Conservation (phyloP, 2,888 invertebrate genomes). For the Cataglyphis albicans region DNA sequence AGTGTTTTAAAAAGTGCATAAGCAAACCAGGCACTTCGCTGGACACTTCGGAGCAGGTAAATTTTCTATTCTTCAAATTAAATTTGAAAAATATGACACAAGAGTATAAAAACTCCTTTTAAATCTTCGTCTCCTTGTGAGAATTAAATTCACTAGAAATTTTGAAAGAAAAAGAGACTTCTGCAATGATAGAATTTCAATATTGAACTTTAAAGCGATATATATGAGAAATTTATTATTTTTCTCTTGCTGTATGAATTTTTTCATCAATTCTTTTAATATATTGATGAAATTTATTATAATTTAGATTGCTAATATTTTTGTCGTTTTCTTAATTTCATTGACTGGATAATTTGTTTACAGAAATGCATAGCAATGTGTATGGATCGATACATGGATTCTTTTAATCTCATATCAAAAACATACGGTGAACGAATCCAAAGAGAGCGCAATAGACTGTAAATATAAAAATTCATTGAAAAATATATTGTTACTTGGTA, state of each 20-base stretch:
- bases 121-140: background rate
- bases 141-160: background rate
- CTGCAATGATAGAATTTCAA: too few species aligned
- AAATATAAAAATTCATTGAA: constrained; percentile 79
- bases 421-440: constrained; percentile 95
- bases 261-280: background rate
- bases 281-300: background rate
- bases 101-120: background rate
- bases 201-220: too few species aligned
- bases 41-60: constrained; percentile 94
- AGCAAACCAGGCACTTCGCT: constrained; percentile 95
- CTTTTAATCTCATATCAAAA: constrained; percentile 96
- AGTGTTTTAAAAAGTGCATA: constrained; percentile 98
- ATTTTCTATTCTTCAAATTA: constrained; percentile 61
- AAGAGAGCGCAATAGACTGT: constrained; percentile 91
- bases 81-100: constrained; percentile 55
- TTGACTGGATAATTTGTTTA: constrained; percentile 78
- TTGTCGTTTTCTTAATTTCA: background rate
- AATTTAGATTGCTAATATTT: background rate
- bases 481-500: constrained; percentile 78
- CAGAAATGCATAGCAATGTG: constrained; percentile 99
- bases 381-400: constrained; percentile 99
- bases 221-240: background rate
- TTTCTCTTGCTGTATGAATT: background rate
- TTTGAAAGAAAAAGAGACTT: background rate